Base-by-base conservation (phyloP, 1,140 invertebrate species). In the Nasonia vitripennis region DNA sequence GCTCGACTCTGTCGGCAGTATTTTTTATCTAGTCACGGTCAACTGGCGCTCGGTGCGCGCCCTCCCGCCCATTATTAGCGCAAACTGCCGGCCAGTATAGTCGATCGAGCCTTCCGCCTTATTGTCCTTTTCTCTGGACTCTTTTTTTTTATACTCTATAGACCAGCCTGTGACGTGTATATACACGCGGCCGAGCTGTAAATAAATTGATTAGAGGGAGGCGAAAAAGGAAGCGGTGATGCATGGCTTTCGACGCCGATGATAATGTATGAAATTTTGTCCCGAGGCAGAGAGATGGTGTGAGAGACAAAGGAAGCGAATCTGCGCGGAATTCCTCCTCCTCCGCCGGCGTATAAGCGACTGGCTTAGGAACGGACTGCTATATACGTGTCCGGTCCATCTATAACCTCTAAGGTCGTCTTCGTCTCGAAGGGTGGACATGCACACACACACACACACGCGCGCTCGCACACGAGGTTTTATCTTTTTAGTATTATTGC, bases 1-100 rank as follows among this genome's bases (percentile, higher is more conserved):
- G 75, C 81, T 84, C 55, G 77, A 77, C 84, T 27, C 27, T 89
- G 86, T 90, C 88, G 91, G 92, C 92, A 92, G 91, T 93, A 93
- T 93, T 93, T 93, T 93, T 93, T 93, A 93, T 93, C 93, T 93
- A 92, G 93, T 93, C 93, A 93, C 93, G 93, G 93, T 93, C 93
- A 93, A 93, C 93, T 93, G 92, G 90, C 92, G 92, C 91, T 91
- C 89, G 87, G 88, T n/a, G 20, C 1, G 14, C 55, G 89, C 89
- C 89, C 91, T 88, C 89, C 93, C 92, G 91, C 92, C 93, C 92
- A 93, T 93, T 93, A 93, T 93, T 93, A 93, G 92, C 92, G 91
- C 93, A 90, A 87, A 90, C 87, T 89, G 90, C 89, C 90, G 89
- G 90, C 27, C 86, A 83, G 27, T 27, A 27, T 27, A 27, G 87